These are phyloP conservation scores for Macrobrachium rosenbergii DNA, from an alignment of 1,140 invertebrate species.

Conservation along the genomic window DNA sequence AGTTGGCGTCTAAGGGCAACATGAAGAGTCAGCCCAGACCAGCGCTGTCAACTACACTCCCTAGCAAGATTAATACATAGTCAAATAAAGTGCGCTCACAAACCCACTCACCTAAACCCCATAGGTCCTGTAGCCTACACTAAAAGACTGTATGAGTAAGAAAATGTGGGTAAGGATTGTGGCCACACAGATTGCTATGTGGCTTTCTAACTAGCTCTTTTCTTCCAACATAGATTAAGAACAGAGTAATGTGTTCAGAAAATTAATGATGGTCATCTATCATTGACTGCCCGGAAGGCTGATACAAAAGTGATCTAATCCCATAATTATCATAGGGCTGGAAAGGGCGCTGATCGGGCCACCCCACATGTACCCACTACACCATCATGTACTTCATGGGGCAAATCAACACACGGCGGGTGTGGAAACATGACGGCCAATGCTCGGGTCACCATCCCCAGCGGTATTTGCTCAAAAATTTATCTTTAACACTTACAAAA, in stretches of 20 bases:
- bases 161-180: not conserved
- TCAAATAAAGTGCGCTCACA: slow-evolving; percentile 3
- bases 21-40: slow-evolving; percentile 34
- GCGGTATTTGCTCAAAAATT: slow-evolving; percentile 54
- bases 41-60: slow-evolving; percentile 9
- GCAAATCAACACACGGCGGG: slow-evolving; percentile 40
- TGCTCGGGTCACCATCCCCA: slow-evolving; percentile 43
- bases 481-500: slow-evolving; percentile 56
- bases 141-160: not conserved
- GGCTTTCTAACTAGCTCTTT: too few relatives aligned
- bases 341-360: not conserved
- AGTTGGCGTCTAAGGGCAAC: slow-evolving; percentile 28
- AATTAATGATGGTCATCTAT: too few relatives aligned
- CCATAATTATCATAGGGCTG: too few relatives aligned
- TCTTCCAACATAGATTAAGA: too few relatives aligned
- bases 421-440: slow-evolving; percentile 38
- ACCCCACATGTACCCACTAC: not conserved
- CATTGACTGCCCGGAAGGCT: not conserved
- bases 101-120: not conserved
- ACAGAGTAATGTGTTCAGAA: too few relatives aligned
- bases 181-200: not conserved
- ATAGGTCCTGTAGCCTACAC: not conserved
- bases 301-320: too few relatives aligned
- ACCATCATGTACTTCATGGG: slow-evolving; percentile 31
- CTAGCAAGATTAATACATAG: not conserved